Base-by-base conservation (phyloP, 2,113 vertebrate genomes). In the Zosterops lateralis region DNA sequence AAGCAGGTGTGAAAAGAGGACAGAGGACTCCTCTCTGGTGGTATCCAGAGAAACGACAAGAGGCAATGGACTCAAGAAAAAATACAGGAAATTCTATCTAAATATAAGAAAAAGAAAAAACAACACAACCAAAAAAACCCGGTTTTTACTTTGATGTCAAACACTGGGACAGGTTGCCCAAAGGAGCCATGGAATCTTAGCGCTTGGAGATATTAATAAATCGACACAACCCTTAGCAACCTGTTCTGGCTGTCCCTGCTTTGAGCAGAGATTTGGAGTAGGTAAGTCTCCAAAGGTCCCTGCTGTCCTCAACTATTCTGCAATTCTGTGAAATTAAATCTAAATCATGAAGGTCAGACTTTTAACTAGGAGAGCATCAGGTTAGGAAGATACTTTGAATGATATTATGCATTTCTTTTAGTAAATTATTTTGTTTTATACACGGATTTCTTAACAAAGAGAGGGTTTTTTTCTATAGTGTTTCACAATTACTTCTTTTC, bases 391-490 rank as follows among this genome's bases (percentile, higher is more conserved):
- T 12, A 54, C 12, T 77, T 77, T 29, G 13, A 13, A 57, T 0
- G 3, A 32, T 32, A 53, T 24, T 54, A n/a, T 28, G 20, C 2
- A 20, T 20, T 25, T 62, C 2, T 26, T 85, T 75, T 62, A 32
- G 40, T 40, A 6, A 66, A 38, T 60, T 34, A 29, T 68, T 72
- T 76, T 11, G 32, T 60, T 89, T 77, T 76, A 53, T 28, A 25
- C 58, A 71, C 2, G 48, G 25, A 36, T 75, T 53, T 66, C 6
- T 54, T 82, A 44, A 40, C 31, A 70, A 68, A 60, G 7, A 62
- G 6, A 47, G 4, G 5, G 3, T 0, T 0, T 32, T 61, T 65
- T 70, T 77, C 26, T 17, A 28, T 4, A 47, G 12, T 22, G 13
- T 65, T 73, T 51, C 48, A 22, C 5, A 81, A 51, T 29, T 78